Conservation (phyloP, 2,888 invertebrate species). For the Luffia ferchaultella region DNA sequence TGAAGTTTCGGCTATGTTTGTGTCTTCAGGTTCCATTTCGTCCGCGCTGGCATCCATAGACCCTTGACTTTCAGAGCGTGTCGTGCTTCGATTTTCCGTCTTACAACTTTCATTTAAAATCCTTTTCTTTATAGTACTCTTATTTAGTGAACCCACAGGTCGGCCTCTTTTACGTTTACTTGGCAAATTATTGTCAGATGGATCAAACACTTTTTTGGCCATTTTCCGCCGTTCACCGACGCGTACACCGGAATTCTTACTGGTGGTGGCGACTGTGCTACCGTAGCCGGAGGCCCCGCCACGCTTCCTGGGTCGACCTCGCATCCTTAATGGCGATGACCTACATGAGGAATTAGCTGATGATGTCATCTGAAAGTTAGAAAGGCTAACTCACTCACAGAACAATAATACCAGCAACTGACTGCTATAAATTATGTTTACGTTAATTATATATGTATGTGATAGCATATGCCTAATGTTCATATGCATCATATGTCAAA, state of each 20-base stretch:
- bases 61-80: slow-evolving; percentile 42
- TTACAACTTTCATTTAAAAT: slow-evolving; percentile 32
- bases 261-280: slow-evolving; percentile 28
- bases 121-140: slow-evolving; percentile 63
- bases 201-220: slow-evolving; percentile 87
- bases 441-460: no score
- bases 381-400: no score
- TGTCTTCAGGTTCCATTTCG: slow-evolving; percentile 48
- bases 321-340: slow-evolving; percentile 53
- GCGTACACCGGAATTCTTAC: slow-evolving; percentile 47
- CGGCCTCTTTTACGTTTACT: slow-evolving; percentile 74
- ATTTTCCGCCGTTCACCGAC: slow-evolving; percentile 73
- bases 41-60: slow-evolving; percentile 53
- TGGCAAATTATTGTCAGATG: slow-evolving; percentile 82
- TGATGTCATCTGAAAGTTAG: slow-evolving; percentile 48
- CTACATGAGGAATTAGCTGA: slow-evolving; percentile 59
- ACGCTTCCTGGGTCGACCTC: slow-evolving; percentile 51
- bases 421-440: no score
- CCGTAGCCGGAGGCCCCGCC: slow-evolving; percentile 30
- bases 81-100: slow-evolving; percentile 36
- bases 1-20: slow-evolving; percentile 46
- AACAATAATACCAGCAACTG: no score
- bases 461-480: no score
- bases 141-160: slow-evolving; percentile 69
- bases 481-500: no score